Evolutionary conservation across 2,888 invertebrate genomes (phyloP).

Genomic region (Eristalinus sepulchralis): DNA sequence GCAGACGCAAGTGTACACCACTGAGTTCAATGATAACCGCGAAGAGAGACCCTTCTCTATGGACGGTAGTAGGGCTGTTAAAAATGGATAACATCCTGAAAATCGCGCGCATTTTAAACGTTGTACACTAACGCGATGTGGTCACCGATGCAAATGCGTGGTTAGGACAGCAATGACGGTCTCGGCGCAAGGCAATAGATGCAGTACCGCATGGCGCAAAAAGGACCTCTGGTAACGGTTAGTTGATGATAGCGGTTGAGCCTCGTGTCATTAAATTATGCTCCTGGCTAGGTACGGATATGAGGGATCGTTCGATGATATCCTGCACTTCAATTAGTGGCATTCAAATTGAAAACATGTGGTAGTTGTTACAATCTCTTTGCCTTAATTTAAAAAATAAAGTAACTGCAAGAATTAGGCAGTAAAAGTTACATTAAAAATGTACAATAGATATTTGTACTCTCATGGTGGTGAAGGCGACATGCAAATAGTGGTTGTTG

Average conservation of each 20-base stretch:
- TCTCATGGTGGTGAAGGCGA: too few species aligned
- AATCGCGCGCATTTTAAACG: slow-evolving; percentile 58
- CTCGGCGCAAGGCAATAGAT: slow-evolving; percentile 7
- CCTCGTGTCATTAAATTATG: slow-evolving; percentile 66
- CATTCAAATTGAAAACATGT: neutral
- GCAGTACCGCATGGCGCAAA: slow-evolving; percentile 38
- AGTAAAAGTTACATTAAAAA: too few species aligned
- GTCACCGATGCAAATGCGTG: slow-evolving; percentile 65
- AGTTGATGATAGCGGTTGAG: slow-evolving; percentile 52
- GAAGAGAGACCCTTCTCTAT: slow-evolving; percentile 40
- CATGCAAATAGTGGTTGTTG: too few species aligned
- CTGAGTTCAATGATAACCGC: slow-evolving; percentile 51
- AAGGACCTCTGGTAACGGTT: slow-evolving; percentile 44
- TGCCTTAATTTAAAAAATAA: neutral
- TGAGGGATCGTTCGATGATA: slow-evolving; percentile 47
- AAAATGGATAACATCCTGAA: slow-evolving; percentile 66
- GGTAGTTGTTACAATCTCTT: neutral
- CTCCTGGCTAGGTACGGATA: slow-evolving; percentile 56
- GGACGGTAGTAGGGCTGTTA: slow-evolving; percentile 57
- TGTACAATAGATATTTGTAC: too few species aligned
- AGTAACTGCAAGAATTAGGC: too few species aligned
- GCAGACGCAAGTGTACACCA: slow-evolving; percentile 35
- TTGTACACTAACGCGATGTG: slow-evolving; percentile 55
- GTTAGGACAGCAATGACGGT: slow-evolving; percentile 59
- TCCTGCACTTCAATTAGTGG: slow-evolving; percentile 44